Percentiles rank a stretch among this genome's conserved stretches.
Evolutionary conservation across 1,140 invertebrate species (phyloP).

Genomic region (Aricia agestis): DNA sequence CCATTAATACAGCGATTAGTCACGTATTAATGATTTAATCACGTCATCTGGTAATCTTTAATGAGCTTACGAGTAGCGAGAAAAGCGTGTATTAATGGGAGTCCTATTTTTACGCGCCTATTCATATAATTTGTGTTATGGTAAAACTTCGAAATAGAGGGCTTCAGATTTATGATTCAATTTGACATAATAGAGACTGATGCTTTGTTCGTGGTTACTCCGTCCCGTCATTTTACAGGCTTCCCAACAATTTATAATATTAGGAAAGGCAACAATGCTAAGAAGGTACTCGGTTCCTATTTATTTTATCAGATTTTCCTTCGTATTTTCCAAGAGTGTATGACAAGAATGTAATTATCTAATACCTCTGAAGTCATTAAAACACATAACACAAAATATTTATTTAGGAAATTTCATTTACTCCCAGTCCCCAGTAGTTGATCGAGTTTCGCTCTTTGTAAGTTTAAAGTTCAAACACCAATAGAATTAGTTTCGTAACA

Average conservation of each 20-base stretch:
- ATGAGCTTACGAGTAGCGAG: neutral
- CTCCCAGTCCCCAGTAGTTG: too few species aligned
- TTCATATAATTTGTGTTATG: neutral
- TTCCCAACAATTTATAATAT: neutral
- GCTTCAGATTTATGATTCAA: neutral
- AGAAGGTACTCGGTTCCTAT: neutral
- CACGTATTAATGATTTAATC: neutral
- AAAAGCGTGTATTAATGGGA: neutral
- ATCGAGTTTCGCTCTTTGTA: neutral
- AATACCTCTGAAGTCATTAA: too few species aligned
- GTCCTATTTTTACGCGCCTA: neutral
- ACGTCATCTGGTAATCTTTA: neutral
- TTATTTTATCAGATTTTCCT: neutral
- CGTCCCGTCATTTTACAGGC: neutral
- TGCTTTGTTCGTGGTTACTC: neutral
- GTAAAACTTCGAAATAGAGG: too few species aligned
- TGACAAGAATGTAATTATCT: too few species aligned
- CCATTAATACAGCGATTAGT: neutral
- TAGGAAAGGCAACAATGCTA: neutral
- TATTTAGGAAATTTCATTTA: too few species aligned
- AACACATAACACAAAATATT: too few species aligned
- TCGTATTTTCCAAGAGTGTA: too few species aligned
- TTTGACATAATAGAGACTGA: conserved; percentile 9
- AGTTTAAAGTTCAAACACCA: neutral
- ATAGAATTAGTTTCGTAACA: too few species aligned